phyloP scores from a whole-genome alignment of 2,888 invertebrate genomes.

The Agrochola lychnidis region DNA sequence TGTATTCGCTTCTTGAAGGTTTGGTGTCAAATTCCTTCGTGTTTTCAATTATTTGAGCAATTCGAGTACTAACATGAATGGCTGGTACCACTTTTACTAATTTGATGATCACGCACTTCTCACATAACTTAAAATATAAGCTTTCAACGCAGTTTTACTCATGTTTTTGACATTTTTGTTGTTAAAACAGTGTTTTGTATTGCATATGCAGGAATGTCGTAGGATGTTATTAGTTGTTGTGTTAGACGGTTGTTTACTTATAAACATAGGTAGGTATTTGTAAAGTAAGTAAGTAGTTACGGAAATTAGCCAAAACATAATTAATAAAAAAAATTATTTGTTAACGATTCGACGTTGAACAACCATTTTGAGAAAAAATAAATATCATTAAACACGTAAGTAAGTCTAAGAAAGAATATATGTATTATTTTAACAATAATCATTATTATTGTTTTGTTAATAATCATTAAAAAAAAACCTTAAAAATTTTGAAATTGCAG shows the following conservation, averaged over 20 bases:
- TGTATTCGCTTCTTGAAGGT: background rate
- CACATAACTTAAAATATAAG: conserved; percentile 6
- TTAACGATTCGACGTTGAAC: too few species aligned
- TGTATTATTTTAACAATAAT: too few species aligned
- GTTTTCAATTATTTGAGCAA: conserved; percentile 47
- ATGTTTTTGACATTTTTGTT: conserved; percentile 6
- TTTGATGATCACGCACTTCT: background rate
- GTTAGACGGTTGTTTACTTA: background rate
- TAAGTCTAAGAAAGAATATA: too few species aligned
- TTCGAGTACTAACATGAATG: background rate
- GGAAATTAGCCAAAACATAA: background rate
- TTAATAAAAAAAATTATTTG: too few species aligned
- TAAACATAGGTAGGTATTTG: background rate
- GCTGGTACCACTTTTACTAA: conserved; percentile 21
- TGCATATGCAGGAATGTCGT: background rate
- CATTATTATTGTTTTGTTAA: too few species aligned
- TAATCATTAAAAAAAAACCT: too few species aligned
- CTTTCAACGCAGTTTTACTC: background rate
- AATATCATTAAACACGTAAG: too few species aligned
- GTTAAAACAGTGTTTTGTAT: background rate
- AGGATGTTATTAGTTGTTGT: background rate
- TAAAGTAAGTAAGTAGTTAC: too few species aligned
- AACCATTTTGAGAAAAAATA: too few species aligned
- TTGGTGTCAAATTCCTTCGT: conserved; percentile 29
- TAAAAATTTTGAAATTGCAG: too few species aligned